A percentile compares a stretch with the other conserved stretches of the same genome.
These are phyloP conservation scores for Tachysurus fulvidraco DNA, from an alignment of 2,113 vertebrate species.

Conservation along the genomic window DNA sequence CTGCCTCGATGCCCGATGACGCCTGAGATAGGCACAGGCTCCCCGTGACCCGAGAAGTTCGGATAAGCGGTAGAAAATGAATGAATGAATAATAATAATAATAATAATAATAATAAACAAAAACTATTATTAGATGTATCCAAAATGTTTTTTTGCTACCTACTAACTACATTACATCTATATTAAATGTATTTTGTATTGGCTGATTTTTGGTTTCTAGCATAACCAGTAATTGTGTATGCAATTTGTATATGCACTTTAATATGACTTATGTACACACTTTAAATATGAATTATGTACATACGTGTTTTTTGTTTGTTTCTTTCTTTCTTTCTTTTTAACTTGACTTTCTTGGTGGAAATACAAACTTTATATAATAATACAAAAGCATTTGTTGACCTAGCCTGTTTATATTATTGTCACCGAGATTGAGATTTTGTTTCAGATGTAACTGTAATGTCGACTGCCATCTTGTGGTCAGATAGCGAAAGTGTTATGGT, in stretches of 20 bases:
- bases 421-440: background rate
- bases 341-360: background rate
- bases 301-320: no score
- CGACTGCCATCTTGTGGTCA: conserved; percentile 51
- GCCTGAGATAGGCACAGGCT: no score
- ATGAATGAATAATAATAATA: no score
- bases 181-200: background rate
- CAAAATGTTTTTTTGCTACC: background rate
- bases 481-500: background rate
- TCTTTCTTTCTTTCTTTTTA: no score
- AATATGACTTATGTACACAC: background rate
- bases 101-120: no score
- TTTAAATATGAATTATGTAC: background rate
- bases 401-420: background rate
- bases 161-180: background rate
- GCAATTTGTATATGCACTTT: background rate
- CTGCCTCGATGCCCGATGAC: no score
- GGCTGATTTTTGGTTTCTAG: background rate
- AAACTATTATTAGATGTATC: background rate
- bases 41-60: no score
- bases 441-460: background rate
- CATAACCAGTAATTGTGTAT: background rate
- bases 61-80: no score
- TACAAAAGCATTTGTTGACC: background rate
- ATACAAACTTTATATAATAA: background rate